Percentiles rank a stretch among this genome's conserved stretches.
Evolutionary conservation across 1,140 invertebrate genomes (phyloP).

Genomic region (Leptestheria dahalacensis): DNA sequence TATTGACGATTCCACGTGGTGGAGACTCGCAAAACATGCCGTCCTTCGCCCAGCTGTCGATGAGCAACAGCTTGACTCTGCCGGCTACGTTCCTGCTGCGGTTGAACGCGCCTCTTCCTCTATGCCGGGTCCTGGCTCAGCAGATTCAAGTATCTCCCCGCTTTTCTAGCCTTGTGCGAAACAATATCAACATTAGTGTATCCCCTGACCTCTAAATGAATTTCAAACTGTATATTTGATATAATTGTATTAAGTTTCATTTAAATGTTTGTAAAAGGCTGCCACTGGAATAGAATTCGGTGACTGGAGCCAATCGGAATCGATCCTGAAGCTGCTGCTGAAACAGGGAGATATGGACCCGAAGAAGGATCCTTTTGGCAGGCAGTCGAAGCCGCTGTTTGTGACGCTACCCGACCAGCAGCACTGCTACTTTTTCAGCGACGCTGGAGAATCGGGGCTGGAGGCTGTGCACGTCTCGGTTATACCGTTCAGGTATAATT

Average conservation of each 20-base stretch:
- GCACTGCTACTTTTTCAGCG: conserved; percentile 85
- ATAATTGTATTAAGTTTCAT: background rate
- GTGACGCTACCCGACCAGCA: conserved; percentile 78
- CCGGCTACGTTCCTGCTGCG: conserved; percentile 82
- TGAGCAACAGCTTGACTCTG: conserved; percentile 69
- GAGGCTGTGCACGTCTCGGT: conserved; percentile 62
- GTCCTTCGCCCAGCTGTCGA: conserved; percentile 57
- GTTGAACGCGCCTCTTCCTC: conserved; percentile 68
- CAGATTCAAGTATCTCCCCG: conserved; percentile 5
- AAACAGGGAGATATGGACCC: background rate
- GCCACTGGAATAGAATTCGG: conserved; percentile 1
- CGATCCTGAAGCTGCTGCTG: background rate
- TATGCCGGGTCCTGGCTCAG: conserved; percentile 42
- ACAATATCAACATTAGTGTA: too few species aligned
- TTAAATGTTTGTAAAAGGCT: background rate
- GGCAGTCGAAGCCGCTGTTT: background rate
- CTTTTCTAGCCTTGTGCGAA: too few species aligned
- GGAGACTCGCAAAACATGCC: conserved; percentile 38
- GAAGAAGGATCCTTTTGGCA: background rate
- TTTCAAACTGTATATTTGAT: too few species aligned
- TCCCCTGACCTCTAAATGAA: too few species aligned
- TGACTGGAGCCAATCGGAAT: conserved; percentile 5
- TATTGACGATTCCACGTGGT: conserved; percentile 8
- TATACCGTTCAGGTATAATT: conserved; percentile 57
- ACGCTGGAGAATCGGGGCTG: conserved; percentile 46